Percentiles rank a stretch among this genome's conserved stretches.
phyloP scores from a whole-genome alignment of 2,113 vertebrate genomes.

The Takifugu flavidus region DNA sequence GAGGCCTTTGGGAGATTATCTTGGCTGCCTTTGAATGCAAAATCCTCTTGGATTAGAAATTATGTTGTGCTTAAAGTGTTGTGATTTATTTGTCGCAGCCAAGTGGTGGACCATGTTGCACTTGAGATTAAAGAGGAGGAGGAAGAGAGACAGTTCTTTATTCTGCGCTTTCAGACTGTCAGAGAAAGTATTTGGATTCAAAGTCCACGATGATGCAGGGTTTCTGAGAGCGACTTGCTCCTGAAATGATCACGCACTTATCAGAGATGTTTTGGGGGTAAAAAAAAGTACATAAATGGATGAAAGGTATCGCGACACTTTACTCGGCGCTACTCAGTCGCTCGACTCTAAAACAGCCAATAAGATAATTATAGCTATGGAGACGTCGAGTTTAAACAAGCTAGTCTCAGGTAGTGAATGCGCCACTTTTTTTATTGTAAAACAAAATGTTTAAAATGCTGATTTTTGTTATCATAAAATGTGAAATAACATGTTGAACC shows the following conservation, averaged over 20 bases:
- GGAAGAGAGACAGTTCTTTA: slow-evolving; percentile 3
- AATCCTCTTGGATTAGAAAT: neutral
- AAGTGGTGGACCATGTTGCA: slow-evolving; percentile 4
- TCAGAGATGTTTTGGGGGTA: neutral
- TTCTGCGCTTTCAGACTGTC: neutral
- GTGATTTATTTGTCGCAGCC: slow-evolving; percentile 18
- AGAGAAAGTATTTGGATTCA: slow-evolving; percentile 4
- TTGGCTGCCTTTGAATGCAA: neutral
- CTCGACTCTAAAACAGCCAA: no score
- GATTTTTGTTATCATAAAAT: no score
- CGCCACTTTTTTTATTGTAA: neutral
- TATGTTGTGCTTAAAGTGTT: slow-evolving; percentile 3
- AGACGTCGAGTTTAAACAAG: no score
- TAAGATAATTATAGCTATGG: no score
- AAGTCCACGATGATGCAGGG: slow-evolving; percentile 19
- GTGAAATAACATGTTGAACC: no score
- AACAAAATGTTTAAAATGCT: neutral
- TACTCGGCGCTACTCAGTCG: no score
- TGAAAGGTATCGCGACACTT: no score
- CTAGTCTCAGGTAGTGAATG: no score
- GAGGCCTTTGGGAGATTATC: neutral
- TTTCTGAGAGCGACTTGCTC: slow-evolving; percentile 30
- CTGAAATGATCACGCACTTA: neutral
- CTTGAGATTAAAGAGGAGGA: neutral
- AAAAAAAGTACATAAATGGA: no score